These are phyloP conservation scores for Sarcophaga subvicina DNA, from an alignment of 2,888 invertebrate genomes.

Conservation along the genomic window DNA sequence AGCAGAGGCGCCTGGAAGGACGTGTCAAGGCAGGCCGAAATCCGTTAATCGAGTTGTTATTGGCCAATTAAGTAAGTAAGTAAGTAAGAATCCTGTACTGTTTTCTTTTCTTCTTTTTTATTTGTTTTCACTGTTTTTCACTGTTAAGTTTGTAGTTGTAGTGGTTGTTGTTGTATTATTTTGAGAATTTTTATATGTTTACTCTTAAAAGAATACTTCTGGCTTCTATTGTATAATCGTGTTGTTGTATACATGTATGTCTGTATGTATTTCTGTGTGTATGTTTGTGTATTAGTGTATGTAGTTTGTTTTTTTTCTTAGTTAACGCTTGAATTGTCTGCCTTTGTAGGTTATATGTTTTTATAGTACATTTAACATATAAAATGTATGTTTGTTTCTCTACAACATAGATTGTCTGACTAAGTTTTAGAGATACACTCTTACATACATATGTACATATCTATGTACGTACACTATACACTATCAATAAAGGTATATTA, in stretches of 20 bases:
- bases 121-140: background rate
- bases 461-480: no score
- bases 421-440: background rate
- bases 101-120: background rate
- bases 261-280: background rate
- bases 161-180: background rate
- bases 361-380: conserved; percentile 56
- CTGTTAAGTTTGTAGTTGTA: background rate
- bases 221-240: background rate
- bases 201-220: background rate
- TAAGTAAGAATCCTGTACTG: background rate
- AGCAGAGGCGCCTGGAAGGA: no score
- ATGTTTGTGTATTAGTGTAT: no score
- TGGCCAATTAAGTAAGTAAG: no score
- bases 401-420: conserved; percentile 4
- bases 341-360: conserved; percentile 54
- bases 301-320: no score
- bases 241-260: conserved; percentile 28
- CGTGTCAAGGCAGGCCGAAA: no score
- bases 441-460: no score
- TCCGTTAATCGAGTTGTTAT: no score
- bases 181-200: background rate
- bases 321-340: conserved; percentile 52
- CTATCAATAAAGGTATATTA: no score
- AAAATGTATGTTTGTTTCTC: conserved; percentile 34